Conservation (phyloP, 2,113 vertebrate genomes). For the Sebastes schlegelii region DNA sequence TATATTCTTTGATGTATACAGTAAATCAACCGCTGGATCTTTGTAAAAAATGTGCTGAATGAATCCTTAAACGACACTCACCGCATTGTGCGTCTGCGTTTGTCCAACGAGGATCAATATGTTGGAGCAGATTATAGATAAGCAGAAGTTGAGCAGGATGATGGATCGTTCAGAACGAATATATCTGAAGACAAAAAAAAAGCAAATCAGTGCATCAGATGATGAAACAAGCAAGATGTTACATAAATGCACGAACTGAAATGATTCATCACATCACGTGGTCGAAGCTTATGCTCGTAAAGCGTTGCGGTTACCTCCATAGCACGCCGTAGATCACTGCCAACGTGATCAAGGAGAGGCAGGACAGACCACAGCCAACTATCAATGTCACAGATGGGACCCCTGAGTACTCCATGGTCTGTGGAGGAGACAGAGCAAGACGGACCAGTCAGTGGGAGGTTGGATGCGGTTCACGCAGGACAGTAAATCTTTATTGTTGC, state of each 20-base stretch:
- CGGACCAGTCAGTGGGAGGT: conserved; percentile 64
- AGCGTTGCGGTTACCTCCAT: conserved; percentile 91
- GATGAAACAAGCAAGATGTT: neutral
- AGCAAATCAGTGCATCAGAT: conserved; percentile 6
- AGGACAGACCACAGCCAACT: conserved; percentile 98
- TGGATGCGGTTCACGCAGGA: conserved; percentile 62
- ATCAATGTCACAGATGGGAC: conserved; percentile 98
- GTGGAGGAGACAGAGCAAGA: conserved; percentile 81
- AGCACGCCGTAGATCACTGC: conserved; percentile 95
- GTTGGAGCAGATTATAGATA: conserved; percentile 99
- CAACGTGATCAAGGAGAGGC: conserved; percentile 95
- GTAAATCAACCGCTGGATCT: neutral
- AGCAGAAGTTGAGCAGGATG: conserved; percentile 99
- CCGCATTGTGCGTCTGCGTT: conserved; percentile 98
- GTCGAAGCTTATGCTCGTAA: neutral
- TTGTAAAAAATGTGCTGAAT: neutral
- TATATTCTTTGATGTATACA: neutral
- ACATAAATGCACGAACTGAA: neutral
- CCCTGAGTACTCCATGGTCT: conserved; percentile 99
- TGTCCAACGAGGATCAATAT: conserved; percentile 98
- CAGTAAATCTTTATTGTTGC: conserved; percentile 69
- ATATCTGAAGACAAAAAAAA: conserved; percentile 84
- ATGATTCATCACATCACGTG: neutral
- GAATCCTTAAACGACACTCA: conserved; percentile 75
- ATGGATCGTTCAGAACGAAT: conserved; percentile 98